phyloP scores from a whole-genome alignment of 1,140 invertebrate genomes.

The Theocolax elegans region DNA sequence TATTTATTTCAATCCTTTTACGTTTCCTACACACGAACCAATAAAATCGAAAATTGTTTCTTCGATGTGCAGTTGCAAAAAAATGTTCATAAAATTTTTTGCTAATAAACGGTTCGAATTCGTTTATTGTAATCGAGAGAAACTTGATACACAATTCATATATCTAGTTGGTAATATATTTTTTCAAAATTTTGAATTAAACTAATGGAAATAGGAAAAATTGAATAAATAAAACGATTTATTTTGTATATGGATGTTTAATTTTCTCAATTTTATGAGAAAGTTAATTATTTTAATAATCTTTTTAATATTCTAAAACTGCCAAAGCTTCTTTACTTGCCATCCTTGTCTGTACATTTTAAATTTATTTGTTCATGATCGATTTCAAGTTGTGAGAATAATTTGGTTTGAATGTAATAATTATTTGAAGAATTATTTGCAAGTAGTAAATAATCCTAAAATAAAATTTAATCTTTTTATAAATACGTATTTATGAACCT shows the following conservation, averaged over 20 bases:
- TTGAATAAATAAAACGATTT: conserved; percentile 1
- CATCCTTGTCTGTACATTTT: conserved; percentile 8
- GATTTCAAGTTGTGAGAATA: too few species aligned
- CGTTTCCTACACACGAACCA: too few species aligned
- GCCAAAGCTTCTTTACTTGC: conserved; percentile 30
- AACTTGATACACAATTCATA: not conserved
- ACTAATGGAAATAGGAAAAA: too few species aligned
- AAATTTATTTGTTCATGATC: not conserved
- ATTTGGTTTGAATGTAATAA: too few species aligned
- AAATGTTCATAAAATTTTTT: not conserved
- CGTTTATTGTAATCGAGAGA: not conserved
- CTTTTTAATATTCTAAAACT: conserved; percentile 1
- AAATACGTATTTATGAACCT: conserved; percentile 1
- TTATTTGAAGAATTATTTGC: too few species aligned
- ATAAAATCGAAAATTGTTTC: conserved; percentile 17
- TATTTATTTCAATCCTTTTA: conserved; percentile 1
- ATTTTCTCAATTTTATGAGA: not conserved
- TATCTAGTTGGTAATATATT: conserved; percentile 7
- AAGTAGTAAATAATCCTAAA: not conserved
- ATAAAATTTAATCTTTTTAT: not conserved
- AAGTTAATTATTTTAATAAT: not conserved
- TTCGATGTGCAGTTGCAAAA: conserved; percentile 26
- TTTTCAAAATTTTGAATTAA: not conserved
- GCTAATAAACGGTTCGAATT: conserved; percentile 4
- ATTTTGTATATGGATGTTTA: not conserved